Base-by-base conservation (phyloP, 1,140 invertebrate genomes). In the Polypedilum vanderplanki region DNA sequence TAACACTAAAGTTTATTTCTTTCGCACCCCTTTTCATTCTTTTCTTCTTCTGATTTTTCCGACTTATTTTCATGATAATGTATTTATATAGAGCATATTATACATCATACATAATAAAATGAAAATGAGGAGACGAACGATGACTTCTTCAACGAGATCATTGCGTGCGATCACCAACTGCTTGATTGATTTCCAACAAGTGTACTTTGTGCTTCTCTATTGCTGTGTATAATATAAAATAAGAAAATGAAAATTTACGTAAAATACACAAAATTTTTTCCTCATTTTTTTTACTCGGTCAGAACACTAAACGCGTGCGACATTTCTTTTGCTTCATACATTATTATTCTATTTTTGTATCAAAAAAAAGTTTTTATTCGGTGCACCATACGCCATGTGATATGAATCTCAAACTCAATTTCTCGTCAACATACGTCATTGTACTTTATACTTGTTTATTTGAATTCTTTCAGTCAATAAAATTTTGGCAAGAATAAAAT, bases 171-270 rank as follows among this genome's bases (percentile, higher is more conserved):
- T 57, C 46, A 57, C 46, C 46, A 57, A 70, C 65, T 70, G 65
- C 17, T 18, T 70, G 65, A 70, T 70, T 70, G 65, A 70, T 70
- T 70, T 70, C 65, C 17, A 70, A 70, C 65, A 70, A 70, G 65
- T 70, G 65, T 70, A 70, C 65, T 20, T 15, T 57, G 46, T 57
- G 46, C 46, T n/a, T 57, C n/a, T 4, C 46, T 15, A 57, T 57
- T 57, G 46, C 46, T 57, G 15, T 15, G 41, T 46, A 57, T n/a
- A 57, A 12, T 57, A 33, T 33, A 33, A 33, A 33, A 33, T 33
- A 33, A 33, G 24, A 33, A 33, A 33, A 33, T 33, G 24, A 33
- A 33, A 33, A 33, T 33, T 33, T 33, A 33, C 24, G 24, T 33
- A 33, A 33, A 33, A 33, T 33, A 33, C 24, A 33, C 24, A 33